Evolutionary conservation across 2,797 vertebrate species (phyloP), one percentile per base, ranked within the genome.

Genomic region (Phylloscopus collybita): DNA sequence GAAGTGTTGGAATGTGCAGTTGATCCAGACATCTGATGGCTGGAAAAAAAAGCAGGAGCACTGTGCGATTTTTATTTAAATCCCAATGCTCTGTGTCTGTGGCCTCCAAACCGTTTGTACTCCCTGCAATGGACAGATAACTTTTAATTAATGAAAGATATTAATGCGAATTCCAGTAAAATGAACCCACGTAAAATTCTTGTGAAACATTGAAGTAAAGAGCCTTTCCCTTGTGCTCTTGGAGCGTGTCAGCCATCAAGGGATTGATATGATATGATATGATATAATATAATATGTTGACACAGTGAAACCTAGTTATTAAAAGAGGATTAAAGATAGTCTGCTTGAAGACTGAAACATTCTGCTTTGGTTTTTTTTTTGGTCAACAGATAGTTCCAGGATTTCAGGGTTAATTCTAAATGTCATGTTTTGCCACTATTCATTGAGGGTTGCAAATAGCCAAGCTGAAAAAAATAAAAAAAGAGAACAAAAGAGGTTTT

Each of bases 401-500:
- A 66, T 78, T 74, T 89, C n/a, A 72, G 80, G 64, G 86, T 92
- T 91, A 89, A 85, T 91, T 92, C 82, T 64, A 66, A 90, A 66
- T 70, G 38, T 64, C 69, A 1, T 71, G 29, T 93, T 94, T 94
- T 88, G 83, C 60, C 65, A 34, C 59, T 79, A 29, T 66, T 89
- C 72, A 78, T 71, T 85, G 89, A 71, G 1, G 22, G 69, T 87
- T 83, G 78, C 53, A 74, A 90, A 88, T 66, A 94, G 81, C 69
- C 87, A 29, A 1, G 4, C 64, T 85, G 45, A 96, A 61, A 62
- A 61, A 47, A 44, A 40, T 32, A 54, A 72, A 78, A 29, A 72
- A 61, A 74, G 86, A 73, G n/a, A 88, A 93, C 75, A 97, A 88
- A 93, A 92, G 67, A 85, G n/a, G 61, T 97, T 95, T 97, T 91